phyloP scores from a whole-genome alignment of 2,888 invertebrate genomes.

The Cheilosia urbana region DNA sequence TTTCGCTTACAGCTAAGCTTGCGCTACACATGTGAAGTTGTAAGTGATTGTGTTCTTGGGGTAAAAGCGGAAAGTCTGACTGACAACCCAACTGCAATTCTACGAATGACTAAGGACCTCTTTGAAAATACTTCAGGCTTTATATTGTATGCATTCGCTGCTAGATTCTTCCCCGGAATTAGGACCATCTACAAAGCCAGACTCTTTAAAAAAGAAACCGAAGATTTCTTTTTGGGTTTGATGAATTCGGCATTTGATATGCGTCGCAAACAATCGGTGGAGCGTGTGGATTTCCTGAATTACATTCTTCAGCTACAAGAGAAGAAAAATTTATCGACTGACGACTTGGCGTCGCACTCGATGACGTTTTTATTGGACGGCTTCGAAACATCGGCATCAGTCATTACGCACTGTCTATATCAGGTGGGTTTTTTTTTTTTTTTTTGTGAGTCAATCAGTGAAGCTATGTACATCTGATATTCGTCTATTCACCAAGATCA shows the following conservation, averaged over 20 bases:
- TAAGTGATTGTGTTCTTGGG: constrained; percentile 84
- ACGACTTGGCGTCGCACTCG: constrained; percentile 78
- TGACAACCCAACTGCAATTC: constrained; percentile 80
- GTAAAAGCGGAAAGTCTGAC: constrained; percentile 83
- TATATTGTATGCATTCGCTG: constrained; percentile 74
- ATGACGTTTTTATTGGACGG: constrained; percentile 83
- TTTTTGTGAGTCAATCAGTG: too few relatives aligned
- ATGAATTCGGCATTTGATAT: constrained; percentile 79
- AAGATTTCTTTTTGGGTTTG: constrained; percentile 78
- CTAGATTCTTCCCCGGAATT: constrained; percentile 79
- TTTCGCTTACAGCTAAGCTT: constrained; percentile 56
- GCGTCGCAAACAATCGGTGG: constrained; percentile 76
- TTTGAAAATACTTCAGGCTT: constrained; percentile 63
- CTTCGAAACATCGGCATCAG: constrained; percentile 81
- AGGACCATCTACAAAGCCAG: constrained; percentile 76
- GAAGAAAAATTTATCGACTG: constrained; percentile 78
- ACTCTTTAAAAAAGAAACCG: constrained; percentile 86
- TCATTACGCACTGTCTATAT: constrained; percentile 79
- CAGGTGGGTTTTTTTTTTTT: constrained; percentile 76
- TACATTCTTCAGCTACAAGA: constrained; percentile 80
- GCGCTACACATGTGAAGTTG: constrained; percentile 83
- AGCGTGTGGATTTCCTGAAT: constrained; percentile 81
- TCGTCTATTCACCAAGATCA: too few relatives aligned
- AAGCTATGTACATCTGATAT: too few relatives aligned
- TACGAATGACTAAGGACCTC: constrained; percentile 78